Percentiles rank a stretch among this genome's conserved stretches.
Conservation (phyloP, 1,140 invertebrate species). For the Plutomurus gul region DNA sequence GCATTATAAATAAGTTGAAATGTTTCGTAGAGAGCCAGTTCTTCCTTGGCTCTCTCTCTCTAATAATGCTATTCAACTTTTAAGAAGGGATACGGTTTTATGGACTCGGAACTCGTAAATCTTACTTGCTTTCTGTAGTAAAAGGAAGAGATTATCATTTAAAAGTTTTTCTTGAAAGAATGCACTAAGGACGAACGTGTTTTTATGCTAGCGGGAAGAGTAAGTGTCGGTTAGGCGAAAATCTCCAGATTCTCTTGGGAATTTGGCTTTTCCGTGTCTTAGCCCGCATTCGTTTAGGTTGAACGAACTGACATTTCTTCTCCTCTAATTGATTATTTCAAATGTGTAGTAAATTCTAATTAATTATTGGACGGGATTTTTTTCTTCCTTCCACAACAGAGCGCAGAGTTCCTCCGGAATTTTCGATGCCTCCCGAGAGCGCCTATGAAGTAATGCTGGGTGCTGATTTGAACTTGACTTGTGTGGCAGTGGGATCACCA, state of each 20-base stretch:
- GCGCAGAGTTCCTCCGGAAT: slow-evolving; percentile 88
- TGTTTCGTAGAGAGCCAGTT: background rate
- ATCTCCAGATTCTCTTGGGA: slow-evolving; percentile 5
- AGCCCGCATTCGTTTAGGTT: background rate
- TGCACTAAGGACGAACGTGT: background rate
- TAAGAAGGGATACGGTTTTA: slow-evolving; percentile 22
- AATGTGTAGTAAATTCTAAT: too few relatives aligned
- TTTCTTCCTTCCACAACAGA: too few relatives aligned
- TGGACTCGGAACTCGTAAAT: slow-evolving; percentile 19
- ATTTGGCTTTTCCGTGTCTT: background rate
- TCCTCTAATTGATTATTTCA: too few relatives aligned
- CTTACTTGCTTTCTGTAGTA: slow-evolving; percentile 26
- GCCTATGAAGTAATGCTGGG: slow-evolving; percentile 87
- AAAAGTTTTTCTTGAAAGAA: slow-evolving; percentile 9
- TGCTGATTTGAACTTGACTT: slow-evolving; percentile 87
- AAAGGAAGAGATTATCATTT: slow-evolving; percentile 22
- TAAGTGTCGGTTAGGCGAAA: slow-evolving; percentile 2
- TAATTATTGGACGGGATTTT: slow-evolving; percentile 46
- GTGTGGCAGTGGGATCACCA: slow-evolving; percentile 94
- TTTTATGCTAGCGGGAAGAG: background rate
- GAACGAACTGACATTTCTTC: too few relatives aligned
- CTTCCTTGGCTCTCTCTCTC: background rate
- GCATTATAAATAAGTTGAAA: background rate
- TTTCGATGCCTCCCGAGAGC: slow-evolving; percentile 84
- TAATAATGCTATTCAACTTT: slow-evolving; percentile 20